Conservation (phyloP, 2,888 invertebrate genomes). For the Dicyrtomina minuta region DNA sequence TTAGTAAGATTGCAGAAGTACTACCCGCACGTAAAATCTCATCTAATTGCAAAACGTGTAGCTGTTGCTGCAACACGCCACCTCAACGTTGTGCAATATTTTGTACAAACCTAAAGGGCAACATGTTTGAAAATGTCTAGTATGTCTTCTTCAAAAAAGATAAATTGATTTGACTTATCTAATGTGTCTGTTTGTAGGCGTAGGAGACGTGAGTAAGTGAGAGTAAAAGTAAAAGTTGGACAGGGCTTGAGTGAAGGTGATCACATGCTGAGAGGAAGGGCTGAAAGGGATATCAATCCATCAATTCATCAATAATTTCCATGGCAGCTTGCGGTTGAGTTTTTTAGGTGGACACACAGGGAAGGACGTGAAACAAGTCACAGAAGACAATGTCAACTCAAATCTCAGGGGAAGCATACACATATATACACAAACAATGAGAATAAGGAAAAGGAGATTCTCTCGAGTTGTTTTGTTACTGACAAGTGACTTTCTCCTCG, state of each 20-base stretch:
- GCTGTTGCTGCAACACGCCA: too few species aligned
- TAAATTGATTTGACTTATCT: too few species aligned
- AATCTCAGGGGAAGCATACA: slow-evolving; percentile 21
- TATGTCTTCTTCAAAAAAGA: too few species aligned
- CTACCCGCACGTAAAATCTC: too few species aligned
- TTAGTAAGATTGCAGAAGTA: too few species aligned
- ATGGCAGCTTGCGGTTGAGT: slow-evolving; percentile 19
- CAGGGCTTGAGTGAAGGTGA: not conserved
- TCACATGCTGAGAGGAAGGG: slow-evolving; percentile 17
- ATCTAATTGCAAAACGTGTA: too few species aligned
- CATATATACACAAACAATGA: slow-evolving; percentile 31
- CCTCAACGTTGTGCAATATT: too few species aligned
- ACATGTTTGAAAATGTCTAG: too few species aligned
- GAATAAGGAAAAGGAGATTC: slow-evolving; percentile 33
- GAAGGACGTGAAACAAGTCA: not conserved
- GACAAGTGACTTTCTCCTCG: slow-evolving; percentile 30
- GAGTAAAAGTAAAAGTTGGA: too few species aligned
- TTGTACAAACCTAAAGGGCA: too few species aligned
- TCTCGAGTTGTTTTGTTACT: slow-evolving; percentile 18
- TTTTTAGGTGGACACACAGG: slow-evolving; percentile 14
- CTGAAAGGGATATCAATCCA: slow-evolving; percentile 20
- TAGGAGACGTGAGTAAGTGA: too few species aligned
- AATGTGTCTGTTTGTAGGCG: too few species aligned
- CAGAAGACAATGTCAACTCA: slow-evolving; percentile 14
- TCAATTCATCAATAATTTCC: slow-evolving; percentile 28